Percentiles rank a stretch among this genome's conserved stretches.
These are phyloP conservation scores for Tangara arthus DNA, from an alignment of 2,797 vertebrate genomes.

Conservation along the genomic window DNA sequence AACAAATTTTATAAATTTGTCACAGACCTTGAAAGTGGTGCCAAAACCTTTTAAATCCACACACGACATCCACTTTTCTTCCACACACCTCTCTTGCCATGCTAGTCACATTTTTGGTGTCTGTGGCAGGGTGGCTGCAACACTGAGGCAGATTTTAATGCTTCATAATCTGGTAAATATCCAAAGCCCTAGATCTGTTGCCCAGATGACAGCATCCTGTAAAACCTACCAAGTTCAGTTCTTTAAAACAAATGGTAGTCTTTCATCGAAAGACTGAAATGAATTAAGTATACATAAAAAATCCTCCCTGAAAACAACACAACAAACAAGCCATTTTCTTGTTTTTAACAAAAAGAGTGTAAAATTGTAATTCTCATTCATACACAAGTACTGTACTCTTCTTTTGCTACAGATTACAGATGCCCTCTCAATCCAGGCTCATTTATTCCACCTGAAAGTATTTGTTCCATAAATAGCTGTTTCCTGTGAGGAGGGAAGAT, in stretches of 20 bases:
- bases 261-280: background rate
- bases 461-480: background rate
- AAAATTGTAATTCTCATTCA: background rate
- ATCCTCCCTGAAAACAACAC: background rate
- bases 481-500: background rate
- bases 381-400: background rate
- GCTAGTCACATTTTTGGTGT: background rate
- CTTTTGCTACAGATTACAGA: background rate
- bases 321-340: background rate
- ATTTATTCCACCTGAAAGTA: background rate
- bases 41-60: constrained; percentile 1
- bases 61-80: background rate
- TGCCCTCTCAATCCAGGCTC: background rate
- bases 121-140: background rate
- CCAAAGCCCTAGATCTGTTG: background rate
- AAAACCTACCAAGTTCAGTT: background rate
- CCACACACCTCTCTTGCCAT: background rate
- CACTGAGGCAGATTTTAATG: background rate
- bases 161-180: background rate
- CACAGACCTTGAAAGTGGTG: background rate
- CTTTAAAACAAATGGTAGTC: background rate
- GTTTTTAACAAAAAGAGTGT: background rate
- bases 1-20: constrained; percentile 34
- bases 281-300: background rate
- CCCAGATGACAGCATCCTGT: constrained; percentile 5